Evolutionary conservation across 2,888 invertebrate genomes (phyloP).

Genomic region (Colletes collaris): DNA sequence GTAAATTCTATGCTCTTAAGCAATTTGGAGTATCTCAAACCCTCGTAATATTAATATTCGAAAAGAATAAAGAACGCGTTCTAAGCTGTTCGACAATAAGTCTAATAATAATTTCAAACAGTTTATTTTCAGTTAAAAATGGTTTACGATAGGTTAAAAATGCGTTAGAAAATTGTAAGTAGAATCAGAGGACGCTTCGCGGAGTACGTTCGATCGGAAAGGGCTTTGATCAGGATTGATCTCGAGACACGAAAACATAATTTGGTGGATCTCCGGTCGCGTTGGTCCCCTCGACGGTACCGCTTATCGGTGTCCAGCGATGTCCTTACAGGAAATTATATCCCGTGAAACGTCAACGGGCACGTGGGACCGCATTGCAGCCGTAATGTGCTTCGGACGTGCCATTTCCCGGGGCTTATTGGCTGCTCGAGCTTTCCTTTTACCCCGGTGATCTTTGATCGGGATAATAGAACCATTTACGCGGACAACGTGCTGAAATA

Average conservation of each 20-base stretch:
- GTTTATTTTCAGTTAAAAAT: too few relatives aligned
- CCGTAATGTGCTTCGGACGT: slow-evolving; percentile 43
- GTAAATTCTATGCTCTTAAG: too few relatives aligned
- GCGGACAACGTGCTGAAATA: slow-evolving; percentile 1
- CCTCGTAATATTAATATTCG: too few relatives aligned
- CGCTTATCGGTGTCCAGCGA: slow-evolving; percentile 19
- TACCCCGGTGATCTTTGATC: slow-evolving; percentile 24
- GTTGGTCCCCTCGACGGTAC: slow-evolving; percentile 3
- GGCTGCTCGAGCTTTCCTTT: slow-evolving; percentile 31
- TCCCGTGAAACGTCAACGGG: slow-evolving; percentile 35
- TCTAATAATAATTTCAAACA: too few relatives aligned
- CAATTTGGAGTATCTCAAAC: too few relatives aligned
- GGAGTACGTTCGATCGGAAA: slow-evolving; percentile 20
- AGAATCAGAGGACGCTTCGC: slow-evolving; percentile 22
- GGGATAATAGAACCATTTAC: slow-evolving; percentile 7
- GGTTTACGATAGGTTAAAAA: too few relatives aligned
- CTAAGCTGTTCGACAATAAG: too few relatives aligned
- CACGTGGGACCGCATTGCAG: slow-evolving; percentile 41
- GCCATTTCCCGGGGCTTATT: slow-evolving; percentile 46
- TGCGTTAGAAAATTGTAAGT: too few relatives aligned
- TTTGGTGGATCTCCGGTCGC: slow-evolving; percentile 24
- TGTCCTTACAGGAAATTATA: slow-evolving; percentile 50
- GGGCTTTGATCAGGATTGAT: slow-evolving; percentile 29
- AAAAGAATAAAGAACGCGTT: too few relatives aligned
- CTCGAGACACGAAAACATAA: slow-evolving; percentile 26